Base-by-base conservation (phyloP, 2,888 invertebrate genomes). In the Sinhomidia bicolor region DNA sequence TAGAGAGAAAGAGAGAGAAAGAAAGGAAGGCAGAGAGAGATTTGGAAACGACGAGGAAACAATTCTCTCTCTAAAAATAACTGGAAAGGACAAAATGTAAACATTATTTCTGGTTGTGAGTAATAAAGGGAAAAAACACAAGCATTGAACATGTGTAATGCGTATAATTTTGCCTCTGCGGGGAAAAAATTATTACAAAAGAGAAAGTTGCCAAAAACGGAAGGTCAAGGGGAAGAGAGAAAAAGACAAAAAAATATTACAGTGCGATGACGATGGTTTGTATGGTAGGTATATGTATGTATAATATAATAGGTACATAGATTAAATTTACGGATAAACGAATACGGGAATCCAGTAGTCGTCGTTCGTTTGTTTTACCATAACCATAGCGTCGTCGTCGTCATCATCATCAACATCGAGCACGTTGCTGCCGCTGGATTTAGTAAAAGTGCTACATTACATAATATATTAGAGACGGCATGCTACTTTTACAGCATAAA, bases 181-280 rank as follows among this genome's bases (percentile, higher is more conserved):
- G 47, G 76, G 29, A 76, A 76, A 76, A 74, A 76, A 71, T 83
- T 83, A 81, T 76, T 62, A 51, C 41, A 44, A 47, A 14, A 29
- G 47, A 54, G 74, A 79, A 23, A 29, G 57, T 84, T 88, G 88
- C 88, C 88, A 90, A 84, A 62, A 88, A 74, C 78, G 89, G 88
- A 89, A 80, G 88, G 88, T 83, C 80, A 84, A 87, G 89, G 84
- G 80, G 51, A 82, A 81, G 32, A n/a, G 76, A 23, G 62, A 89
- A 9, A 79, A 9, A 79, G 80, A 79, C 65, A 87, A 65, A 74
- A 80, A 80, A n/a, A n/a, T n/a, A 89, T 54, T 9, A 36, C 23
- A 29, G 83, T 71, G 57, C 41, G 51, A 76, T 76, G 26, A 47
- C 7, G 74, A 57, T 12, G 23, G 20, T 74, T 0, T 51, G 6